A percentile compares a stretch with the other conserved stretches of the same genome.
Evolutionary conservation across 2,113 vertebrate genomes (phyloP).

Genomic region (Collichthys lucidus): DNA sequence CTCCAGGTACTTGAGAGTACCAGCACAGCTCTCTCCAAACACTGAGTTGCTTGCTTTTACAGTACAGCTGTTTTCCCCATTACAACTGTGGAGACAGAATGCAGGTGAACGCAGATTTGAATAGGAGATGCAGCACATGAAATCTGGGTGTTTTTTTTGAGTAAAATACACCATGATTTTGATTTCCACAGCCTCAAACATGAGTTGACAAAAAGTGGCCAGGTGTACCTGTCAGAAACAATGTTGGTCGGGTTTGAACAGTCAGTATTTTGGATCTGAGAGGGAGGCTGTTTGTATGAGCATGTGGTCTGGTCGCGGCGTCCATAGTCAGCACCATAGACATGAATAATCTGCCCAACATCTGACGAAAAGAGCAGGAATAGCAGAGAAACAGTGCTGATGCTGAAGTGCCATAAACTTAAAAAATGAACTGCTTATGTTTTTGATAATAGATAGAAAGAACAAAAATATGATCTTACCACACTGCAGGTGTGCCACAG

Average conservation of each 20-base stretch:
- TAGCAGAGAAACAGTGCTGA: not conserved
- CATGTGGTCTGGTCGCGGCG: slow-evolving; percentile 6
- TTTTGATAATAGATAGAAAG: not conserved
- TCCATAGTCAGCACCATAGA: slow-evolving; percentile 5
- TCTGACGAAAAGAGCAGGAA: not conserved
- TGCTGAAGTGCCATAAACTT: not conserved
- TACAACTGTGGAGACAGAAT: slow-evolving; percentile 54
- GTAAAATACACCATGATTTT: not conserved
- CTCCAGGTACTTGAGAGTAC: slow-evolving; percentile 73
- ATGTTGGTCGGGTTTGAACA: not conserved
- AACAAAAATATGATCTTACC: slow-evolving; percentile 4
- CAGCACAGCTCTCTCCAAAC: slow-evolving; percentile 41
- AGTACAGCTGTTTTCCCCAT: slow-evolving; percentile 58
- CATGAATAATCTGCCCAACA: not conserved
- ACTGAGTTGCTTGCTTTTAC: slow-evolving; percentile 1
- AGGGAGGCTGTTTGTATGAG: not conserved
- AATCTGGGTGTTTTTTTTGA: not conserved
- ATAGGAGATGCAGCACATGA: not conserved
- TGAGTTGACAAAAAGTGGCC: not conserved
- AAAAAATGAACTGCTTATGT: no score
- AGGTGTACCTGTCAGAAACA: not conserved
- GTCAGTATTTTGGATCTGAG: not conserved
- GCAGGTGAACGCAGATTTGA: not conserved
- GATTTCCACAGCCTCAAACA: not conserved
- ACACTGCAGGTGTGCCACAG: not conserved